Conservation (phyloP, 1,140 invertebrate genomes). For the Leguminivora glycinivorella region DNA sequence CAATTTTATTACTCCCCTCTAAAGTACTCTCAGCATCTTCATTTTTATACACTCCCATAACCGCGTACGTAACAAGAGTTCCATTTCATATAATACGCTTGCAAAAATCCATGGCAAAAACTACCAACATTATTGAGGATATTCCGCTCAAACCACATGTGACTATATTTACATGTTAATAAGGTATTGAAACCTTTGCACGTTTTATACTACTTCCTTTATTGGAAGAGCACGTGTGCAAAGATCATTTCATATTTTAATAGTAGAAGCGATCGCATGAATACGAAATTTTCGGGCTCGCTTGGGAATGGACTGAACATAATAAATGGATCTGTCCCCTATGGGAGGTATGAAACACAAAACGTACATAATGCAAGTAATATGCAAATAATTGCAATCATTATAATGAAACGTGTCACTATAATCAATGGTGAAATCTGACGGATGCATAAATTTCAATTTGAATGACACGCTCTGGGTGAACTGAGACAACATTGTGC, state of each 20-base stretch:
- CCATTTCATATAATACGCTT: not conserved
- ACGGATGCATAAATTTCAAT: not conserved
- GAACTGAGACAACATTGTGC: no score
- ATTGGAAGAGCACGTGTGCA: conserved; percentile 16
- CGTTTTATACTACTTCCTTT: not conserved
- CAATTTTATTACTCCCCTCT: not conserved
- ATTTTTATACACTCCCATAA: conserved; percentile 11
- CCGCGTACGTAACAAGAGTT: conserved; percentile 5
- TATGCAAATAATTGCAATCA: not conserved
- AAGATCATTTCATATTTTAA: conserved; percentile 28
- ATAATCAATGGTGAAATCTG: not conserved
- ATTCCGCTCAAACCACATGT: not conserved
- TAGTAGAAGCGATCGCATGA: conserved; percentile 25
- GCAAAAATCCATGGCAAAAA: conserved; percentile 18
- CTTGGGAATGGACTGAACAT: conserved; percentile 22
- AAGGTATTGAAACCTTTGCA: not conserved
- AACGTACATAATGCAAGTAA: not conserved
- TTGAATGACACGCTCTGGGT: no score
- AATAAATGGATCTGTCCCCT: conserved; percentile 20
- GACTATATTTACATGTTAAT: not conserved
- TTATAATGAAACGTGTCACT: not conserved
- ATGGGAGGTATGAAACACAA: not conserved
- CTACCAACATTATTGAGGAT: not conserved
- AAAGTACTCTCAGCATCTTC: not conserved
- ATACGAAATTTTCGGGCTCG: conserved; percentile 19